A percentile compares a stretch with the other conserved stretches of the same genome.
Evolutionary conservation across 2,113 vertebrate species (phyloP).

Genomic region (Delphinus delphis): DNA sequence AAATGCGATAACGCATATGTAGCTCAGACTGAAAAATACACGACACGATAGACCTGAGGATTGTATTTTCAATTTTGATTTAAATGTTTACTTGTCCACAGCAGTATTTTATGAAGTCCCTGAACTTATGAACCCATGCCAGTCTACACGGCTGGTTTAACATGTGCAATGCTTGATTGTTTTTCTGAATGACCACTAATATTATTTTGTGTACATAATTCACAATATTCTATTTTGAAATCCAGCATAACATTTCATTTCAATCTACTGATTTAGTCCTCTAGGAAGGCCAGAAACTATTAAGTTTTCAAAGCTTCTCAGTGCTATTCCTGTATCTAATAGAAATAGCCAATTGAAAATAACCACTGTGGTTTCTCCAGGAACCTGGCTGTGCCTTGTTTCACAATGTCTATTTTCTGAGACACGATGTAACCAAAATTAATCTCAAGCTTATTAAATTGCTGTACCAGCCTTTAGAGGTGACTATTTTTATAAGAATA

Average conservation of each 20-base stretch:
- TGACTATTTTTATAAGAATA: constrained; percentile 24
- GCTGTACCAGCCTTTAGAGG: background rate
- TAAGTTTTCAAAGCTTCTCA: constrained; percentile 73
- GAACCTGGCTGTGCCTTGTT: background rate
- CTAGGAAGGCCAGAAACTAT: constrained; percentile 11
- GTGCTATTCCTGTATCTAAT: constrained; percentile 72
- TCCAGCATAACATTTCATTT: constrained; percentile 39
- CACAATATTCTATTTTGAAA: constrained; percentile 44
- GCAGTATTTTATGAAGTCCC: constrained; percentile 22
- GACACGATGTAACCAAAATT: constrained; percentile 12
- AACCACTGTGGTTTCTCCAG: background rate
- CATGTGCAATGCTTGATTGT: background rate
- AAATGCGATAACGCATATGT: background rate
- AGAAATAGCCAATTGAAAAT: constrained; percentile 68
- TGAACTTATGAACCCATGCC: constrained; percentile 18
- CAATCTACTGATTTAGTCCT: constrained; percentile 5
- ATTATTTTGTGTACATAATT: constrained; percentile 20
- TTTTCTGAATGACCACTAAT: constrained; percentile 5
- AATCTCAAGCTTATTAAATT: constrained; percentile 49
- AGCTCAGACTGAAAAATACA: background rate
- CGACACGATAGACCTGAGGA: background rate
- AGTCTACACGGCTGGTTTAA: constrained; percentile 18
- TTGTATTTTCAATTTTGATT: constrained; percentile 25
- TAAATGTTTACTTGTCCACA: background rate
- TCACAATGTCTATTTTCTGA: constrained; percentile 23